A percentile compares a stretch with the other conserved stretches of the same genome.
Conservation (phyloP, 2,888 invertebrate species). For the Andrena haemorrhoa region DNA sequence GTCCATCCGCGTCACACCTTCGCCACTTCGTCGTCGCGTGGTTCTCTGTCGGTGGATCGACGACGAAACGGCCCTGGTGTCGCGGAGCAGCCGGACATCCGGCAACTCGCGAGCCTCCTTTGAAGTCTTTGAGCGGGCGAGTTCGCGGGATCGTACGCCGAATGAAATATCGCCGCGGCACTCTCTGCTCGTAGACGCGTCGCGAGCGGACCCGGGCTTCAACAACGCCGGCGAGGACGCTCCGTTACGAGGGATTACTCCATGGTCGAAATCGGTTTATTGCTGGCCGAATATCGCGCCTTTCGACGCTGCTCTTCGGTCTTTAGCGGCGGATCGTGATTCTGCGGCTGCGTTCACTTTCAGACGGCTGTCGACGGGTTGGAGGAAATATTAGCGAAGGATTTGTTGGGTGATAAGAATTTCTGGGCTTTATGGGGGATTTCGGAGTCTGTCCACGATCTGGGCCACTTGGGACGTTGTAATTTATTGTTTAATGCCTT, state of each 20-base stretch:
- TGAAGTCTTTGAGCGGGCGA: slow-evolving; percentile 78
- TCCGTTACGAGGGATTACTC: slow-evolving; percentile 46
- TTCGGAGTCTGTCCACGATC: not conserved
- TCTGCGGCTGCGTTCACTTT: slow-evolving; percentile 11
- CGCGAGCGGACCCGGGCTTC: slow-evolving; percentile 33
- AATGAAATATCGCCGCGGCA: slow-evolving; percentile 81
- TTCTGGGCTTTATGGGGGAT: not conserved
- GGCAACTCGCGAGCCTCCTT: slow-evolving; percentile 75
- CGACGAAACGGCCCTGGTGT: slow-evolving; percentile 59
- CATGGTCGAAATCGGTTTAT: slow-evolving; percentile 52
- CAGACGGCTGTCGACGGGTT: not conserved
- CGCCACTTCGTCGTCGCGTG: slow-evolving; percentile 8
- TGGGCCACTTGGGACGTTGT: not conserved
- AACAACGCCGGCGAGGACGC: slow-evolving; percentile 17
- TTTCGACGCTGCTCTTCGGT: slow-evolving; percentile 28
- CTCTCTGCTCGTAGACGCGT: slow-evolving; percentile 26
- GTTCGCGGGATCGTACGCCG: slow-evolving; percentile 79
- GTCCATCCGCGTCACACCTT: slow-evolving; percentile 24
- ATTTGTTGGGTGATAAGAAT: not conserved
- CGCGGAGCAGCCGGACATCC: slow-evolving; percentile 79
- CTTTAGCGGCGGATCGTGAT: slow-evolving; percentile 22
- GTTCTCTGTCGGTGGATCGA: slow-evolving; percentile 32
- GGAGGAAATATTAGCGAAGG: not conserved
- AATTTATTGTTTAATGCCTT: too few relatives aligned
- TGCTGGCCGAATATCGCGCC: slow-evolving; percentile 23